Conservation (phyloP, 2,113 vertebrate species). For the Crotalus viridis region DNA sequence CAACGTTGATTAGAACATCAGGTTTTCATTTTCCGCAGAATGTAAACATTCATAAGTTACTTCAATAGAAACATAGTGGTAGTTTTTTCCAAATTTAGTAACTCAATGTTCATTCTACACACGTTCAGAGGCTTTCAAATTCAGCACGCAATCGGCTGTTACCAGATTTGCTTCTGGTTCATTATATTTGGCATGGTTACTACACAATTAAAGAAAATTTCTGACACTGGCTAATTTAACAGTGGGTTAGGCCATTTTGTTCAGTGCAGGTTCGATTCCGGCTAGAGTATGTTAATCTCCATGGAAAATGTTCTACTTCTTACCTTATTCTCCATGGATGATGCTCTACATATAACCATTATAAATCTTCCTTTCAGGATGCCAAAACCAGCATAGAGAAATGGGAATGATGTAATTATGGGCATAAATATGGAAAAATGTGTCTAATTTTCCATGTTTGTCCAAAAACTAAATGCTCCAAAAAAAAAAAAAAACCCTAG, state of each 20-base stretch:
- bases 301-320: background rate
- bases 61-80: background rate
- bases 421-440: conserved; percentile 4
- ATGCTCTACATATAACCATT: background rate
- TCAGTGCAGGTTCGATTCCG: background rate
- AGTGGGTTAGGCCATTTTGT: background rate
- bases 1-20: background rate
- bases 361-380: background rate
- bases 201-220: background rate
- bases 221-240: background rate
- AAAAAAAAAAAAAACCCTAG: background rate
- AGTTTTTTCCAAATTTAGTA: background rate
- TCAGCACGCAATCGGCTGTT: background rate
- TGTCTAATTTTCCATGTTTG: background rate
- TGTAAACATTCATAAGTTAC: background rate
- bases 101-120: background rate
- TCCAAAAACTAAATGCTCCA: background rate
- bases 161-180: background rate
- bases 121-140: background rate
- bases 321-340: background rate
- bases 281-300: background rate
- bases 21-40: background rate
- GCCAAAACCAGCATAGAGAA: conserved; percentile 4
- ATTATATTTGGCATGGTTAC: background rate
- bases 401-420: conserved; percentile 21